Evolutionary conservation across 92 coral and sea anemone species (phyloP), one percentile per base, ranked within the genome.

Genomic region (Pocillopora meandrina): DNA sequence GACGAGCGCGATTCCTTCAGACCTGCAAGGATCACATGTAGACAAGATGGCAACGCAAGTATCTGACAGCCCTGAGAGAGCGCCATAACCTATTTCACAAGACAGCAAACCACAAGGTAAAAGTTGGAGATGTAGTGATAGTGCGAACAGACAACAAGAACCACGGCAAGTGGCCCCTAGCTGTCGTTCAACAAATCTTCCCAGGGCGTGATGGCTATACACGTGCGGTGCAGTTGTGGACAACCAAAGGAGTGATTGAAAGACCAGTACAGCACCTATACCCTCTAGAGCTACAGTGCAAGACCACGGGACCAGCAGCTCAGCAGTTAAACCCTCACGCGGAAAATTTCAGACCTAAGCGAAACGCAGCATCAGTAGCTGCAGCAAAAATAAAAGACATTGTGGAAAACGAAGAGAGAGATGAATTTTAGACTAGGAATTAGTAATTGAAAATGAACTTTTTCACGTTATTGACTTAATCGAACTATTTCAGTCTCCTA

Each of bases 81-180:
- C 84, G 88, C 10, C 88, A 88, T 66, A 77, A 73, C 80, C 84
- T 83, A 35, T 78, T 74, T 11, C 91, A 88, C 71, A 84, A 88
- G 56, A 79, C 84, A 12, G 56, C 56, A 12, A 80, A 82, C 3
- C 75, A 81, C 11, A 19, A 31, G 23, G 49, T 75, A 42, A 82
- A 31, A 47, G 68, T 64, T 63, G 87, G 87, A 1, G 87, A 87
- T 17, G 79, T 59, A 10, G 87, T 88, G 55, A 42, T 88, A 20
- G 79, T 88, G 8, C 58, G 76, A 76, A 33, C 91, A 12, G 87
- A 82, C 65, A 84, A 34, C 34, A 88, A 82, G 84, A 88, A 88
- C 26, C 79, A 84, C 21, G 88, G 87, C 35, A 88, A 76, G 81
- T 87, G 88, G 87, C 91, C 91, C 12, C 74, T 88, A 31, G 86